Conservation (phyloP, 2,888 invertebrate species). For the Platypus cylindrus region DNA sequence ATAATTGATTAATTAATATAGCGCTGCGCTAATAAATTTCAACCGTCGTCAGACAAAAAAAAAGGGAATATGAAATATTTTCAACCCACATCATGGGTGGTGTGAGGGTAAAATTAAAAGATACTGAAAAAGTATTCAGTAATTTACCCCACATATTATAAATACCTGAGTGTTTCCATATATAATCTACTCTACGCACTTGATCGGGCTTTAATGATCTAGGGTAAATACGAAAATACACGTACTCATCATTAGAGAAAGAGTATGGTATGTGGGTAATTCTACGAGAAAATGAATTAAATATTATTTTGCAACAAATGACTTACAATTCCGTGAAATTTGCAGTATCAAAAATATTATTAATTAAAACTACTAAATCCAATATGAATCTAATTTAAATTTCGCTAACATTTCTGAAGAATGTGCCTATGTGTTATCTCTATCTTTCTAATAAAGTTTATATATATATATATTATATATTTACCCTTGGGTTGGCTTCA, state of each 20-base stretch:
- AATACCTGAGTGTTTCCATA: constrained; percentile 15
- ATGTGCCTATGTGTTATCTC: background rate
- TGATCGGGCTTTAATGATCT: constrained; percentile 27
- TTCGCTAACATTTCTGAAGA: background rate
- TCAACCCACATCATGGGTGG: no score
- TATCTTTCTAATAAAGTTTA: background rate
- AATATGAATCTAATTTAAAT: background rate
- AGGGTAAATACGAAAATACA: constrained; percentile 24
- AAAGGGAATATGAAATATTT: no score
- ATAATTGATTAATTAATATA: no score
- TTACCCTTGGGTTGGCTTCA: constrained; percentile 16
- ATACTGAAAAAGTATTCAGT: constrained; percentile 8
- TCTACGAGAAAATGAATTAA: constrained; percentile 4
- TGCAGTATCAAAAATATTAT: no score
- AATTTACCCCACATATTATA: constrained; percentile 18
- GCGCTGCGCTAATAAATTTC: no score
- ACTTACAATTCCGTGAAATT: no score
- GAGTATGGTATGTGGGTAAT: constrained; percentile 10
- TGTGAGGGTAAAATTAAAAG: constrained; percentile 10
- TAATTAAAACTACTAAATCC: no score
- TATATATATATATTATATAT: constrained; percentile 11
- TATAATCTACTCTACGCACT: constrained; percentile 20
- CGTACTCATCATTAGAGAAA: constrained; percentile 18
- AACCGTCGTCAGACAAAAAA: no score
- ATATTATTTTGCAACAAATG: background rate